Evolutionary conservation across 1,140 invertebrate species (phyloP).

Genomic region (Bombyx mandarina): DNA sequence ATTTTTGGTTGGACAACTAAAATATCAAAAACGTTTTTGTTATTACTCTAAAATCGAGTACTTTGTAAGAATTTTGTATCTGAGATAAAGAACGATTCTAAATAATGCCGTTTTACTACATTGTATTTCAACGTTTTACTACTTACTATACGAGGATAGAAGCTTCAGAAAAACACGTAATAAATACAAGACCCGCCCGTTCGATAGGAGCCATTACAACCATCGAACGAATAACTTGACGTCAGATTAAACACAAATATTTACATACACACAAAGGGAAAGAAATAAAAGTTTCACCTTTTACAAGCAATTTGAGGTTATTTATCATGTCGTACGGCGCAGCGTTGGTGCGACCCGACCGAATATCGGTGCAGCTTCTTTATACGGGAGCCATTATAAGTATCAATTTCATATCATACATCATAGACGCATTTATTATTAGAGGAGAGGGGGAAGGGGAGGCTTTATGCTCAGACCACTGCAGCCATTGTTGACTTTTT

Average conservation of each 20-base stretch:
- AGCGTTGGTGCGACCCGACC: conserved; percentile 27
- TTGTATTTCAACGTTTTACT: too few species aligned
- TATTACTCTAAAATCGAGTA: too few species aligned
- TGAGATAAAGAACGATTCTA: too few species aligned
- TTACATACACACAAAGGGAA: conserved; percentile 56
- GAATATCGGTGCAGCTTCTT: conserved; percentile 54
- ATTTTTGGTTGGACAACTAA: too few species aligned
- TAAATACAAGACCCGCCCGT: too few species aligned
- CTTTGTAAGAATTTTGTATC: too few species aligned
- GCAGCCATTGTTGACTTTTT: conserved; percentile 55
- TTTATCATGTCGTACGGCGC: conserved; percentile 49
- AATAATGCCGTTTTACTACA: too few species aligned
- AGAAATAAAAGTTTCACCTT: conserved; percentile 59
- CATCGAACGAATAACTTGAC: conserved; percentile 29
- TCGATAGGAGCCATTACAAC: too few species aligned
- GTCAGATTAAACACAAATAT: conserved; percentile 63
- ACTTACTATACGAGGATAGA: too few species aligned
- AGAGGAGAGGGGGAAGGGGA: conserved; percentile 44
- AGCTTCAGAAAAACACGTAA: too few species aligned
- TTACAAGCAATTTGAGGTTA: conserved; percentile 68
- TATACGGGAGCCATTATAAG: conserved; percentile 68
- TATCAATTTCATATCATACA: conserved; percentile 70
- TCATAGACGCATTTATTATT: conserved; percentile 65
- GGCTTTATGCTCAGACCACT: conserved; percentile 38
- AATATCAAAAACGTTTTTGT: too few species aligned